These are phyloP conservation scores for Rhynchopsitta pachyrhyncha DNA, from an alignment of 2,113 vertebrate genomes.

Conservation along the genomic window DNA sequence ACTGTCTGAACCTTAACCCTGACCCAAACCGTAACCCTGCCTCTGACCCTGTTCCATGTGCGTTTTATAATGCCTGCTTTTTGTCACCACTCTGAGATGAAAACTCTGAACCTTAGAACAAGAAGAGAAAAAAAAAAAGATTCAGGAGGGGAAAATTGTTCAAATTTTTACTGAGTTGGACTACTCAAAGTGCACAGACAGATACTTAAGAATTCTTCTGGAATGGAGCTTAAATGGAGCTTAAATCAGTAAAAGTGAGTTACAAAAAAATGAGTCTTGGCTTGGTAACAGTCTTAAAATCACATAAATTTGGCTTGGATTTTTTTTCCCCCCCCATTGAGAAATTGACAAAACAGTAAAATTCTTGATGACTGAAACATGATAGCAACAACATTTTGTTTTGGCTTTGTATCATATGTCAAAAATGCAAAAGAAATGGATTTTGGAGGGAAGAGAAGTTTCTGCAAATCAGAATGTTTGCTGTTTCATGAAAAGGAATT, in stretches of 20 bases:
- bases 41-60: neutral
- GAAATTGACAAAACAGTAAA: neutral
- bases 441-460: neutral
- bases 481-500: neutral
- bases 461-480: neutral
- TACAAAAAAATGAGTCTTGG: neutral
- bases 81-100: neutral
- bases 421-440: neutral
- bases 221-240: neutral
- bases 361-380: neutral
- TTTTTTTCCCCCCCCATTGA: neutral
- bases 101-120: neutral
- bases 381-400: neutral
- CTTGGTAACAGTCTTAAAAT: neutral
- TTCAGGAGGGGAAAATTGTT: neutral
- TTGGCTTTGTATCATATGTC: neutral
- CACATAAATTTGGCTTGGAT: neutral
- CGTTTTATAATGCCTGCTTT: neutral
- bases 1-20: no score
- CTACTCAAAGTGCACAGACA: neutral
- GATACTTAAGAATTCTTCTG: neutral
- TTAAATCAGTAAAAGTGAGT: neutral
- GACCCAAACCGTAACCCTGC: no score
- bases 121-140: neutral
- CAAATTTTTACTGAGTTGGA: neutral